Evolutionary conservation across 2,113 vertebrate genomes (phyloP).

Genomic region (Grallaria varia): DNA sequence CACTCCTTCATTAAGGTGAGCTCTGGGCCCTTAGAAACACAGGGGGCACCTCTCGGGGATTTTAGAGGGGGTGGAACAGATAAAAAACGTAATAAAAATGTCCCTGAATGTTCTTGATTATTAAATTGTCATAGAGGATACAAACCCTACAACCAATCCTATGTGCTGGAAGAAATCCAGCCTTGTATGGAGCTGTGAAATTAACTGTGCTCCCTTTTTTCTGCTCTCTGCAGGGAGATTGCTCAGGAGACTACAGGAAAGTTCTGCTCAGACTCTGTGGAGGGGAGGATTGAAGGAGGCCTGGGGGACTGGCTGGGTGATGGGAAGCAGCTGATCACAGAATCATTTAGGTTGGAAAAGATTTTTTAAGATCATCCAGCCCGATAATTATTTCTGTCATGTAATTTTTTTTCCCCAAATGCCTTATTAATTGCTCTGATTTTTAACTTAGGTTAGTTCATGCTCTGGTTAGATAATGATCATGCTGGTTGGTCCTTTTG

Average conservation of each 20-base stretch:
- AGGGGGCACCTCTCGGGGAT: rapidly evolving
- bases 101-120: neutral
- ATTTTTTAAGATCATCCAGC: neutral
- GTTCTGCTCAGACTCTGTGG: constrained; percentile 90
- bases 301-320: neutral
- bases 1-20: constrained; percentile 96
- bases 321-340: neutral
- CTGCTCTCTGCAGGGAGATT: constrained; percentile 83
- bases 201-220: neutral
- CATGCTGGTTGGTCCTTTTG: neutral
- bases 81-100: neutral
- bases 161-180: neutral
- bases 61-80: neutral
- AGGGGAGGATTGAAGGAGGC: constrained; percentile 75
- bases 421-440: neutral
- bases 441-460: neutral
- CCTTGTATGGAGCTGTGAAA: neutral
- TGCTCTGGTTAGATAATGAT: neutral
- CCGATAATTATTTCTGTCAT: neutral
- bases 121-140: neutral
- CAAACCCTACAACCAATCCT: neutral
- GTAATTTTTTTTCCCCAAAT: neutral
- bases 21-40: neutral
- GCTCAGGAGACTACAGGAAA: constrained; percentile 93
- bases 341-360: neutral